A percentile compares a stretch with the other conserved stretches of the same genome.
phyloP scores from a whole-genome alignment of 2,113 vertebrate species.

The pig (Sus scrofa) region T2T-Sscrofa CM000813.6:107831001-107831500 shows the following conservation, averaged over 20 bases:
- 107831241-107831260: neutral
- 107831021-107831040: neutral
- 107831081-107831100: neutral
- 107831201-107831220: neutral
- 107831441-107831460: neutral
- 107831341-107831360: neutral
- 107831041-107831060: slow-evolving; percentile 19
- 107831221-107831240: neutral
- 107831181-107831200: neutral
- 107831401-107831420: neutral
- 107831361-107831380: neutral
- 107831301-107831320: neutral
- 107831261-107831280: neutral
- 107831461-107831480: slow-evolving; percentile 18
- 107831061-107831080: neutral
- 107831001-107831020: neutral
- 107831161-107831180: neutral
- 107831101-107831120: neutral
- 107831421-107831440: neutral
- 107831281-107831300: neutral
- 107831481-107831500: neutral
- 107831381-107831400: neutral
- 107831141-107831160: neutral
- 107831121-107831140: neutral
- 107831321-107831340: neutral